These are phyloP conservation scores for Hipparchia semele DNA, from an alignment of 2,888 invertebrate genomes.

Conservation along the genomic window DNA sequence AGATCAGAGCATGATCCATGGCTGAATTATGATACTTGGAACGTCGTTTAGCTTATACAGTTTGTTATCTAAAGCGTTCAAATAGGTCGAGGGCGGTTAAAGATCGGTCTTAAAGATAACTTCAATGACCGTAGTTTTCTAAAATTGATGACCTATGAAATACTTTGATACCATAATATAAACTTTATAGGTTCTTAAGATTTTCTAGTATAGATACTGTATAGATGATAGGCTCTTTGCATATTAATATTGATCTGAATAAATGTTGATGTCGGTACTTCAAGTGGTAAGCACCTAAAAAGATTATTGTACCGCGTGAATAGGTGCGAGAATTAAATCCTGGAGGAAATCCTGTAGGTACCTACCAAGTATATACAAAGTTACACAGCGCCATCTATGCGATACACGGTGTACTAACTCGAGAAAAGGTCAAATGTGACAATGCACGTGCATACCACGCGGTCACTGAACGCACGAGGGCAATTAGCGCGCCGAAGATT, in stretches of 20 bases:
- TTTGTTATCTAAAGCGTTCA: neutral
- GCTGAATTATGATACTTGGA: neutral
- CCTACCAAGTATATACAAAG: neutral
- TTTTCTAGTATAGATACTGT: neutral
- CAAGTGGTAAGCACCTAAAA: no score
- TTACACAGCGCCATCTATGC: slow-evolving; percentile 40
- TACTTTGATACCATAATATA: neutral
- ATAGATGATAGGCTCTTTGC: neutral
- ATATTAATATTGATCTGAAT: no score
- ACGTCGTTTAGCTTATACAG: neutral
- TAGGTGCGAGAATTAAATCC: no score
- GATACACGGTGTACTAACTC: slow-evolving; percentile 27
- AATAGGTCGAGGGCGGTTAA: slow-evolving; percentile 16
- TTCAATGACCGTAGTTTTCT: neutral
- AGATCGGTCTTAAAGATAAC: slow-evolving; percentile 7
- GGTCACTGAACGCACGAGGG: neutral
- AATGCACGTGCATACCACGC: slow-evolving; percentile 18
- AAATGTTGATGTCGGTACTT: no score
- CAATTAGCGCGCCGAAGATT: slow-evolving; percentile 7
- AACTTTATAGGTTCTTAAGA: neutral
- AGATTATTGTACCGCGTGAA: no score
- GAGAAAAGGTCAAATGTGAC: slow-evolving; percentile 22
- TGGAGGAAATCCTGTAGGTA: no score
- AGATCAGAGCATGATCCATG: slow-evolving; percentile 8
- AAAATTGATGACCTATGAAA: neutral